Evolutionary conservation across 2,113 vertebrate species (phyloP), one percentile per base, ranked within the genome.

Genomic region (Rhea americana): DNA sequence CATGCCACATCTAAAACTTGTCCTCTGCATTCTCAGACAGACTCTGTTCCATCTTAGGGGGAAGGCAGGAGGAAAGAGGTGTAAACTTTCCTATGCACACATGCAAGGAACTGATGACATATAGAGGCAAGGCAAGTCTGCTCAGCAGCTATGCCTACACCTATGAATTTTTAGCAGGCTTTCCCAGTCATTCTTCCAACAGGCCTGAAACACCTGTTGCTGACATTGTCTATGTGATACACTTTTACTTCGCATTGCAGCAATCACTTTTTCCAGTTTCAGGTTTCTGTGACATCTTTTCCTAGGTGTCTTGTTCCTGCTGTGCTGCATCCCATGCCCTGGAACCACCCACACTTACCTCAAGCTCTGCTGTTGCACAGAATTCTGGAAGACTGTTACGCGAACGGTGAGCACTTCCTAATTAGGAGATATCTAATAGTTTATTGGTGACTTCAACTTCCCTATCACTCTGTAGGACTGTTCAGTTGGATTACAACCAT

Each of bases 171-270:
- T 26, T 12, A 9, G 14, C 15, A 0, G 6, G 53, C 20, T 22
- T 6, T 14, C 53, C 72, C 18, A 45, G 51, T 26, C 17, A 2
- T 30, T 15, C 39, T 2, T 43, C 32, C 28, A 56, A 15, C 21
- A 25, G 61, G 20, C 18, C 19, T 21, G 20, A 19, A 28, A 41
- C 61, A 43, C 39, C 71, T 0, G 9, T 7, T 71, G 26, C 48
- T 3, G 1, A 21, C 41, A 4, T 0, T 4, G n/a, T 17, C 48
- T 8, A 13, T 2, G 41, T 18, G 2, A 17, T 19, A 4, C 5
- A 3, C 15, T 11, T 19, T 35, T 19, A 24, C 51, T 30, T 20
- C 25, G 51, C 59, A 76, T n/a, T 11, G 21, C 28, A 22, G 67
- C n/a, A 11, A 5, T n/a, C 4, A 0, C 5, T 2, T 32, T 53